These are phyloP conservation scores for Calcarius lapponicus DNA, from an alignment of 2,797 vertebrate species.

Conservation along the genomic window DNA sequence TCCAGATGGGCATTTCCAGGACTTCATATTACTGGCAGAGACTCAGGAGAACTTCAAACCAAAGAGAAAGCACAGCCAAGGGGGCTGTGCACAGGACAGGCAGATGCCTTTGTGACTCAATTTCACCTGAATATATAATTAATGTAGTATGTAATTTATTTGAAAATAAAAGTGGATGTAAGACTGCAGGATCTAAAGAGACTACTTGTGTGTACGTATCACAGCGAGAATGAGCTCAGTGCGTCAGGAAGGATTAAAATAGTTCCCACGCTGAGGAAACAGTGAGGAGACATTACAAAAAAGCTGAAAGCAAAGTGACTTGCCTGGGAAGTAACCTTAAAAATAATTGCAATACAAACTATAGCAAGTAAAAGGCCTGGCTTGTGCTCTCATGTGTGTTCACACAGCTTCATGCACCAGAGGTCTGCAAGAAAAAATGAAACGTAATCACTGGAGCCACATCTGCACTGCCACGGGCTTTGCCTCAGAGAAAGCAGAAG, in stretches of 20 bases:
- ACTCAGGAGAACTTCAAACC: slow-evolving; percentile 1
- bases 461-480: neutral
- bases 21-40: neutral
- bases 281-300: slow-evolving; percentile 16
- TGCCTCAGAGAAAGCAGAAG: neutral
- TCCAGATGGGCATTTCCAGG: neutral
- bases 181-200: neutral
- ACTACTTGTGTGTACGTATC: neutral
- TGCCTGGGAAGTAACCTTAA: slow-evolving; percentile 2
- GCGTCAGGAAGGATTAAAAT: neutral
- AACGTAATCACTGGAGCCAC: neutral
- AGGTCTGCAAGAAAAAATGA: neutral
- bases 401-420: neutral
- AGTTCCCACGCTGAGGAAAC: slow-evolving; percentile 30
- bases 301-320: neutral
- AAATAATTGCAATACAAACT: slow-evolving; percentile 5
- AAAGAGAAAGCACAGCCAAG: neutral
- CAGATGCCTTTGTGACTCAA: slow-evolving; percentile 8
- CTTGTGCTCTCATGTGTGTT: neutral
- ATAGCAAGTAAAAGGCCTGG: neutral
- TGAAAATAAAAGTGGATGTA: slow-evolving; percentile 18
- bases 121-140: slow-evolving; percentile 47
- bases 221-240: neutral
- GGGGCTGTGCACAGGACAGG: neutral
- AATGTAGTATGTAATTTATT: slow-evolving; percentile 13